A percentile compares a stretch with the other conserved stretches of the same genome.
phyloP scores from a whole-genome alignment of 2,797 vertebrate species.

The Falco biarmicus region DNA sequence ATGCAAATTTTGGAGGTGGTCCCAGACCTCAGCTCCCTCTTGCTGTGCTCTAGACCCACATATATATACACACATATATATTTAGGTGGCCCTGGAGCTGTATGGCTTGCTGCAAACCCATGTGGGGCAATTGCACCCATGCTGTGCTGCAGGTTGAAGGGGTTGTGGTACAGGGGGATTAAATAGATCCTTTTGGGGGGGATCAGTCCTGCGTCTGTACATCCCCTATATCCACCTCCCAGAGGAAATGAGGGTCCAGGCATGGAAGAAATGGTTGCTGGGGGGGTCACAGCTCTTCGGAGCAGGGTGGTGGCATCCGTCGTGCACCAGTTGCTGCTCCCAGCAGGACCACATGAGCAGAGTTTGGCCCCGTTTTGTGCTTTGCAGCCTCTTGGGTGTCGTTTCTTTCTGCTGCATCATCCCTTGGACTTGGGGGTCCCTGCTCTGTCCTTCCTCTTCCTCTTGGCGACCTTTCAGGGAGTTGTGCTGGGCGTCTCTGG shows the following conservation, averaged over 20 bases:
- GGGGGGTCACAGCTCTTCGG: rapidly evolving
- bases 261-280: rapidly evolving
- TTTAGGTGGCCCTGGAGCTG: background rate
- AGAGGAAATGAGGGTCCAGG: background rate
- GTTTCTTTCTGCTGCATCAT: rapidly evolving
- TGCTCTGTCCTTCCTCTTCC: background rate
- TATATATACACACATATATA: no score
- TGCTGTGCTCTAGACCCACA: background rate
- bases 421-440: background rate
- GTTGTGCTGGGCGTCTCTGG: background rate
- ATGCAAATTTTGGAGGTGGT: no score
- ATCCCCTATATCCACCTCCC: background rate
- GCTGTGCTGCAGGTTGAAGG: rapidly evolving
- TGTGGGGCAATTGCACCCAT: rapidly evolving
- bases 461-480: background rate
- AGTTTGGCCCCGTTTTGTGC: background rate
- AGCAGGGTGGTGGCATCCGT: rapidly evolving
- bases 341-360: background rate
- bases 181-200: background rate
- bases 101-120: background rate
- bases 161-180: background rate
- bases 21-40: background rate
- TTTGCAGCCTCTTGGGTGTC: background rate
- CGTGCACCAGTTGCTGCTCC: rapidly evolving
- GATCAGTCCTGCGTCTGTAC: background rate